Conservation (phyloP, 2,113 vertebrate species). For the Todiramphus chloris region DNA sequence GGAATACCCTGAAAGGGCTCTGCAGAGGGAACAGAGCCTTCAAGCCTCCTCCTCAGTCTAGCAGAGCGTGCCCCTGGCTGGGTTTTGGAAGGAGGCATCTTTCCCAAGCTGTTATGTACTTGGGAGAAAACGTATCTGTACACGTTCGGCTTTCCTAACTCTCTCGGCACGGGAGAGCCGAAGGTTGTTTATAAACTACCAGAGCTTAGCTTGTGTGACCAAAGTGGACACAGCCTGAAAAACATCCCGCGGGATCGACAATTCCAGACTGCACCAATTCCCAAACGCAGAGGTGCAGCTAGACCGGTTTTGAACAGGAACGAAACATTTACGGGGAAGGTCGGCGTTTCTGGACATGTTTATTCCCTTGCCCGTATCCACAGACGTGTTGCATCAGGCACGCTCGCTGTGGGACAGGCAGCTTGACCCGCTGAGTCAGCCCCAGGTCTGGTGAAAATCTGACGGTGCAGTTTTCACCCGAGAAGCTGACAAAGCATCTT, state of each 20-base stretch:
- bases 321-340: background rate
- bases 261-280: background rate
- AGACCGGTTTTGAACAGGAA: background rate
- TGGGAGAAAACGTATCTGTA: background rate
- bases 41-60: background rate
- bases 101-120: background rate
- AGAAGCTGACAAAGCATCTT: background rate
- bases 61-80: background rate
- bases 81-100: background rate
- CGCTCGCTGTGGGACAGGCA: rapidly evolving
- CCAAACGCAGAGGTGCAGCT: background rate
- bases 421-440: background rate
- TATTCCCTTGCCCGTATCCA: background rate
- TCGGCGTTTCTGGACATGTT: background rate
- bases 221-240: background rate
- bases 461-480: background rate
- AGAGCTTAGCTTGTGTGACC: background rate
- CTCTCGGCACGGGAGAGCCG: background rate
- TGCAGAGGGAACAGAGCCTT: background rate
- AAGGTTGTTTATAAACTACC: background rate
- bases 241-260: background rate
- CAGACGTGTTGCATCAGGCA: background rate
- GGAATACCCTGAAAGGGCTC: background rate
- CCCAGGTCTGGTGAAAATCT: background rate
- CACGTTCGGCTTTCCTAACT: background rate